phyloP scores from a whole-genome alignment of 2,797 vertebrate species.

The Pachyuromys duprasi region DNA sequence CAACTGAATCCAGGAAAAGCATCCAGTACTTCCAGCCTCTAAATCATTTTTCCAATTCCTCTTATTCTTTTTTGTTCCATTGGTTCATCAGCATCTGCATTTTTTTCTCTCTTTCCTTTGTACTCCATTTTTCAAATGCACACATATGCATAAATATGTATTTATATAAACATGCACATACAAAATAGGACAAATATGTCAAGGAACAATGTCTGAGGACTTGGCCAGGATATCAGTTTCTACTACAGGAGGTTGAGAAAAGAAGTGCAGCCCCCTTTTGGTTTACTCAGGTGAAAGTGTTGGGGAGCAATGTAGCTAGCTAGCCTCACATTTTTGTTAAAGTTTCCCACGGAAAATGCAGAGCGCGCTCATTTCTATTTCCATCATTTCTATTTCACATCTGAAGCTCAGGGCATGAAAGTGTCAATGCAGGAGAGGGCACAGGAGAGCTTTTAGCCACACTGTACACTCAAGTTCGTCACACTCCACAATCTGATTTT shows the following conservation, averaged over 20 bases:
- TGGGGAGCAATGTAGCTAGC: not conserved
- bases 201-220: not conserved
- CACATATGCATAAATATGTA: not conserved
- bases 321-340: not conserved
- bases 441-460: not conserved
- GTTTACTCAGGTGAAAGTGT: not conserved
- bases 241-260: not conserved
- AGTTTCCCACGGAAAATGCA: not conserved
- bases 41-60: not conserved
- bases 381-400: not conserved
- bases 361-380: not conserved
- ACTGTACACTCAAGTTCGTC: not conserved
- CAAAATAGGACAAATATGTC: not conserved
- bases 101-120: not conserved
- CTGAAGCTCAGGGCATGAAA: not conserved
- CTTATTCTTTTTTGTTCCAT: not conserved
- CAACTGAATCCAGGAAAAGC: not conserved
- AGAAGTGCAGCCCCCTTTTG: not conserved
- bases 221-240: not conserved
- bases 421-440: not conserved
- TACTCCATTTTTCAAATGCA: not conserved
- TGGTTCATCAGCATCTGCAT: not conserved
- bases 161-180: not conserved
- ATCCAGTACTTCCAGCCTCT: not conserved
- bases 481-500: not conserved